phyloP scores from a whole-genome alignment of 1,140 invertebrate genomes.

The Drosophila rufa region DNA sequence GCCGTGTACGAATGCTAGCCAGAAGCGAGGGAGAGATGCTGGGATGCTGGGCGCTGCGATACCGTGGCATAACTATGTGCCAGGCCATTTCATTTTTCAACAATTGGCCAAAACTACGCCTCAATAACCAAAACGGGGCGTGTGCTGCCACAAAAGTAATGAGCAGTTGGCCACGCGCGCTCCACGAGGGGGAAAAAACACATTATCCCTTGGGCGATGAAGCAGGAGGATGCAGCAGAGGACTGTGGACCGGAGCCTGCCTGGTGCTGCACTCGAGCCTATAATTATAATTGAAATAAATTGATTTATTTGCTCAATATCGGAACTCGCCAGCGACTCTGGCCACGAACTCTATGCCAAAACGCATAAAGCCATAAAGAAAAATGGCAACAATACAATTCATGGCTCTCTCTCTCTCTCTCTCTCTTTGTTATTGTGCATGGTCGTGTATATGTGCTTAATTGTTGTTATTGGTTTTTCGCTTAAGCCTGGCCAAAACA shows the following conservation, averaged over 20 bases:
- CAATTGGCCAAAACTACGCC: slow-evolving; percentile 78
- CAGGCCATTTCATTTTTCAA: slow-evolving; percentile 83
- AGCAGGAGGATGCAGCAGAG: slow-evolving; percentile 36
- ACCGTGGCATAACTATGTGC: slow-evolving; percentile 72
- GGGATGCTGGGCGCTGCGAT: slow-evolving; percentile 46
- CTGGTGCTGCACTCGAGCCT: slow-evolving; percentile 55
- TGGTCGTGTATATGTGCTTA: slow-evolving; percentile 66
- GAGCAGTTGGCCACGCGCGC: slow-evolving; percentile 81
- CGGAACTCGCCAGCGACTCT: slow-evolving; percentile 25
- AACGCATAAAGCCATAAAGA: slow-evolving; percentile 84
- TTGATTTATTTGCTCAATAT: slow-evolving; percentile 80
- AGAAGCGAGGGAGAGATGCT: slow-evolving; percentile 51
- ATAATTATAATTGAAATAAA: slow-evolving; percentile 84
- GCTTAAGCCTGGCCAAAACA: slow-evolving; percentile 36
- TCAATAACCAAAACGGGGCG: slow-evolving; percentile 70
- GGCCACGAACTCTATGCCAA: slow-evolving; percentile 68
- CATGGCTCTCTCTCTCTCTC: slow-evolving; percentile 24
- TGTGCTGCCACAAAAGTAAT: slow-evolving; percentile 74
- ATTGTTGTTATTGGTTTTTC: slow-evolving; percentile 80
- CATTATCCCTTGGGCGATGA: slow-evolving; percentile 42
- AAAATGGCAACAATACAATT: slow-evolving; percentile 81
- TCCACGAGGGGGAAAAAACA: slow-evolving; percentile 32
- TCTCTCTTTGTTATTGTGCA: slow-evolving; percentile 2
- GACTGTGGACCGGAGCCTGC: neutral
- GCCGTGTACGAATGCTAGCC: slow-evolving; percentile 47